Evolutionary conservation across 2,797 vertebrate genomes (phyloP), one percentile per base, ranked within the genome.

Genomic region (Sebastes steindachneri): DNA sequence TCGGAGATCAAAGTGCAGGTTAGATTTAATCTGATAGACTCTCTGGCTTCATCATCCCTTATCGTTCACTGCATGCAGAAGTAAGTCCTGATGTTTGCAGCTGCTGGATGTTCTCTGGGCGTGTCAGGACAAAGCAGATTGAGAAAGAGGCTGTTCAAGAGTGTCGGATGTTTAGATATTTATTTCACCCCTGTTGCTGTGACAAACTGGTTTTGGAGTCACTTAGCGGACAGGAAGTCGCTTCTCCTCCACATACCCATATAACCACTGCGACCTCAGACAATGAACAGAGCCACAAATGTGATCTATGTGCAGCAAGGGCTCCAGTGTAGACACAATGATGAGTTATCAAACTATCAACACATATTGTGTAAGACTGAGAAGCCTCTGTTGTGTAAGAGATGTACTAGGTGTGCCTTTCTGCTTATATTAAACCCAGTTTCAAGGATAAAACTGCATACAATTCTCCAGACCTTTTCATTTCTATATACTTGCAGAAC

Each of bases 191-290:
- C 60, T 5, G 63, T 70, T 60, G 57, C 58, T 69, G 65, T 57
- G 62, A 76, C 74, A 75, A 68, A 84, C 11, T 76, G 68, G 19
- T 74, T 92, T 74, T 79, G 81, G 54, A 83, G 81, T 78, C 74
- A 80, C 21, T 80, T 31, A 57, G 71, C 15, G 4, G 77, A 77
- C 68, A 82, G 85, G 83, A 80, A 84, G 75, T 33, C 1, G 23
- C 51, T 73, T 73, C 69, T 71, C 74, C 62, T 66, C 77, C 17
- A 51, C 71, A 73, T 73, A 26, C 78, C 59, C 54, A 23, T 48
- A 35, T 14, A 84, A 84, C 80, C 57, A 19, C 62, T 15, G 29
- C 33, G 59, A 74, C 45, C 62, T 59, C 66, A 82, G 66, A 88
- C 76, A 87, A 80, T 73, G 15, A 80, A 73, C 73, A 84, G 70